Percentiles rank a stretch among this genome's conserved stretches.
phyloP scores from a whole-genome alignment of 2,797 vertebrate species.

The Platalea minor region DNA sequence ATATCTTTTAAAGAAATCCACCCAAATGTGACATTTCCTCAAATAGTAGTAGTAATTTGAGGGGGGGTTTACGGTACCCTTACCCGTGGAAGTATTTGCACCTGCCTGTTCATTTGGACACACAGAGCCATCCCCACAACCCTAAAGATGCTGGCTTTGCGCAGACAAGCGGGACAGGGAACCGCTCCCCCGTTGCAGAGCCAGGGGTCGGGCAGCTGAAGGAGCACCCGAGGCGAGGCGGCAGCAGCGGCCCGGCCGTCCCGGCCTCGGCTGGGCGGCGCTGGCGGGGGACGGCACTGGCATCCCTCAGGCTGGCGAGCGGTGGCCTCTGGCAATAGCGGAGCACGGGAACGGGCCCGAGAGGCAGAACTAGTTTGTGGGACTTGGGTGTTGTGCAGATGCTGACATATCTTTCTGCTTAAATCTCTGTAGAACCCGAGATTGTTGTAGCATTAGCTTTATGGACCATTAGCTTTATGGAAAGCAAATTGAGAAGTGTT shows the following conservation, averaged over 20 bases:
- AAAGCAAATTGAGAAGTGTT: background rate
- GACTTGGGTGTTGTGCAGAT: background rate
- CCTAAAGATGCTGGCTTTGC: background rate
- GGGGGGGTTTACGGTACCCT: background rate
- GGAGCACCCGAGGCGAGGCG: background rate
- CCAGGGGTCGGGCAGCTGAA: background rate
- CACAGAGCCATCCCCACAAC: accelerated
- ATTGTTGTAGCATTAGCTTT: too few relatives aligned
- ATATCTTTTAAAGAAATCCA: too few relatives aligned
- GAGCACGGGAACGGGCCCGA: background rate
- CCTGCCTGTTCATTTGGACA: accelerated
- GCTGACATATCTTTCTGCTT: background rate
- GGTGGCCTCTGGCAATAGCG: too few relatives aligned
- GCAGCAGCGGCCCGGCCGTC: too few relatives aligned
- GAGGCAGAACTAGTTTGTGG: background rate
- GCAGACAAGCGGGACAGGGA: background rate
- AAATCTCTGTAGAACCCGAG: background rate
- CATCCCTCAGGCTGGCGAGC: background rate
- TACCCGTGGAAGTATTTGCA: background rate
- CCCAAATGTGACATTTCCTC: background rate
- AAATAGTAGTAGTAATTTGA: background rate
- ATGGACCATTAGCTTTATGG: background rate
- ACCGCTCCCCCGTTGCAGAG: accelerated
- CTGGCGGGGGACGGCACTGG: too few relatives aligned
- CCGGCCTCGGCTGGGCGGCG: background rate